phyloP scores from a whole-genome alignment of 2,113 vertebrate genomes.

The Pygoscelis antarcticus region DNA sequence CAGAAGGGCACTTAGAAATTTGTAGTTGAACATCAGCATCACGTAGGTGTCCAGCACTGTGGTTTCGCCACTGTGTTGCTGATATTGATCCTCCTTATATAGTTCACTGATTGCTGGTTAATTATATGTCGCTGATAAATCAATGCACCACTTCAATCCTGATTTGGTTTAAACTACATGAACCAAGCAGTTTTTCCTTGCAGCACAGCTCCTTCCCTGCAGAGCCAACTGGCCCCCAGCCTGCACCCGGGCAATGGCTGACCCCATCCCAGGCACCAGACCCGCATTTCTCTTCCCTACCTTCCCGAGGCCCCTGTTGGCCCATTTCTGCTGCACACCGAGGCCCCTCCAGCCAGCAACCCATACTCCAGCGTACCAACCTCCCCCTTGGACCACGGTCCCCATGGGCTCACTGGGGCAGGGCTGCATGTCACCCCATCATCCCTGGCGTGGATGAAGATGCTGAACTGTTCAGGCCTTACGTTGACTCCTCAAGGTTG shows the following conservation, averaged over 20 bases:
- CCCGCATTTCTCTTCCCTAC: background rate
- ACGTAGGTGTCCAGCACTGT: background rate
- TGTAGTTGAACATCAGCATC: background rate
- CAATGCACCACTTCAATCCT: background rate
- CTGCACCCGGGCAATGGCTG: background rate
- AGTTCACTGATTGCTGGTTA: conserved; percentile 36
- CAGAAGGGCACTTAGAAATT: background rate
- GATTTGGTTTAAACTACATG: background rate
- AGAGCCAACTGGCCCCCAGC: background rate
- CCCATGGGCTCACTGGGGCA: background rate
- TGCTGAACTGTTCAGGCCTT: background rate
- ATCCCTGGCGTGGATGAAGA: background rate
- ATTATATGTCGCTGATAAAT: conserved; percentile 16
- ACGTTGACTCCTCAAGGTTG: background rate
- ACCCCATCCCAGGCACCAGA: background rate
- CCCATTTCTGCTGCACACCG: background rate
- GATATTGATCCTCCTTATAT: background rate
- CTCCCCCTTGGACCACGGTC: fast-evolving
- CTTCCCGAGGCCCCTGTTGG: background rate
- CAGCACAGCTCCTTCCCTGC: background rate
- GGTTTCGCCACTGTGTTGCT: background rate
- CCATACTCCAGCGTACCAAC: background rate
- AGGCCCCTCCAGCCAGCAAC: background rate
- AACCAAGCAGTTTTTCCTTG: background rate
- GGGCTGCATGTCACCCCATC: background rate